These are phyloP conservation scores for Nephila pilipes DNA, from an alignment of 1,140 invertebrate species.

Conservation along the genomic window DNA sequence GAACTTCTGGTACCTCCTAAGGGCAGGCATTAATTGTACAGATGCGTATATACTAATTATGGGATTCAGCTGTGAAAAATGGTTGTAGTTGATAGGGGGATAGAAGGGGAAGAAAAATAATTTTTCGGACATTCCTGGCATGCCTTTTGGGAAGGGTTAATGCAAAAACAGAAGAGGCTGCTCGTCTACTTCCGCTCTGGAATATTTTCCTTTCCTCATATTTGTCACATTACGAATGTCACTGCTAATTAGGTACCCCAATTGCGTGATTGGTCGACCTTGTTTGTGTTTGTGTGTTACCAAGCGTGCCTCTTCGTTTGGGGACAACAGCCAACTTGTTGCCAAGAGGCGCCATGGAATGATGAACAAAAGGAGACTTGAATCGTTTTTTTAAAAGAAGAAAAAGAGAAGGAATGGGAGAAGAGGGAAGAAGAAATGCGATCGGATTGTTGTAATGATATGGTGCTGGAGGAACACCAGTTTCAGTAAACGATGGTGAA, in stretches of 20 bases:
- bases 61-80: conserved; percentile 66
- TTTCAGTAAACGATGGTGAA: conserved; percentile 11
- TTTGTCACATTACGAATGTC: conserved; percentile 33
- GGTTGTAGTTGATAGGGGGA: conserved; percentile 24
- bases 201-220: conserved; percentile 61
- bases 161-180: background rate
- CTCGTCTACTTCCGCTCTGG: conserved; percentile 50
- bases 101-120: background rate
- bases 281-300: conserved; percentile 45
- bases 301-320: background rate
- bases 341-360: background rate
- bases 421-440: background rate
- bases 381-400: background rate
- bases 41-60: conserved; percentile 68
- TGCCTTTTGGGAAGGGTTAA: conserved; percentile 43
- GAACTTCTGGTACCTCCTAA: background rate
- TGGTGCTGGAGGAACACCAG: conserved; percentile 5
- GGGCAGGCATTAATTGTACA: conserved; percentile 51
- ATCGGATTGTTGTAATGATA: conserved; percentile 26
- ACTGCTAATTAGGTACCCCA: conserved; percentile 23
- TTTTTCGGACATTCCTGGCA: conserved; percentile 46
- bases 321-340: background rate
- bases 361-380: background rate
- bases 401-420: background rate
- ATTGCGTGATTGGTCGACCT: conserved; percentile 6